Evolutionary conservation across 2,113 vertebrate species (phyloP).

Genomic region (Rhinichthys klamathensis): DNA sequence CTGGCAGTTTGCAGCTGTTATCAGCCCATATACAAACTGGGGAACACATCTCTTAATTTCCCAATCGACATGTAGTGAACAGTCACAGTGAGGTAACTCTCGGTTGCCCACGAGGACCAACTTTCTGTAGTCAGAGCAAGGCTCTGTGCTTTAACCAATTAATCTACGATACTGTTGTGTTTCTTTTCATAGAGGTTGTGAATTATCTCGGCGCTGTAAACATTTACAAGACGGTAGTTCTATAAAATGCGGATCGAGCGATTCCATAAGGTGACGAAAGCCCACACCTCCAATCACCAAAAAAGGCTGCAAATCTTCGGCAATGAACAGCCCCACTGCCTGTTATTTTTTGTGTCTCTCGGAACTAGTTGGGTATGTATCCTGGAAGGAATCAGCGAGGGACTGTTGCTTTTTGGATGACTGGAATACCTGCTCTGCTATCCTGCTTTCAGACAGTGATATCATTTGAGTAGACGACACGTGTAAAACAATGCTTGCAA

Average conservation of each 20-base stretch:
- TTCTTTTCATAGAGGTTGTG: neutral
- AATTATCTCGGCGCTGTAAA: neutral
- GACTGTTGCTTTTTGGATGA: slow-evolving; percentile 3
- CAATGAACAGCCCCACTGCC: slow-evolving; percentile 15
- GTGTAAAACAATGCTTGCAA: neutral
- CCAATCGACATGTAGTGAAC: no score
- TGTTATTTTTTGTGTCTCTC: neutral
- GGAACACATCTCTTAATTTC: neutral
- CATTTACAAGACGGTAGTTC: neutral
- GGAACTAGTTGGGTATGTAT: neutral
- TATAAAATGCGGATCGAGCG: neutral
- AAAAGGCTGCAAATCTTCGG: neutral
- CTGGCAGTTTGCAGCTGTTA: neutral
- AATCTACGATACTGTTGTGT: neutral
- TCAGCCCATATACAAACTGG: neutral
- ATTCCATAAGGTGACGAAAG: neutral
- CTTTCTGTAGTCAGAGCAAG: neutral
- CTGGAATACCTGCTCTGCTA: neutral
- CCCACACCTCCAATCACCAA: neutral
- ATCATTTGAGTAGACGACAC: neutral
- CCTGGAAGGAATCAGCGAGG: slow-evolving; percentile 7
- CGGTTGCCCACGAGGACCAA: no score
- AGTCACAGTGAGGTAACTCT: no score
- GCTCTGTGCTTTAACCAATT: slow-evolving; percentile 8
- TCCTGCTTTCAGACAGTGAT: neutral